These are phyloP conservation scores for Gulo gulo DNA, from an alignment of 2,113 vertebrate species.

Conservation along the genomic window DNA sequence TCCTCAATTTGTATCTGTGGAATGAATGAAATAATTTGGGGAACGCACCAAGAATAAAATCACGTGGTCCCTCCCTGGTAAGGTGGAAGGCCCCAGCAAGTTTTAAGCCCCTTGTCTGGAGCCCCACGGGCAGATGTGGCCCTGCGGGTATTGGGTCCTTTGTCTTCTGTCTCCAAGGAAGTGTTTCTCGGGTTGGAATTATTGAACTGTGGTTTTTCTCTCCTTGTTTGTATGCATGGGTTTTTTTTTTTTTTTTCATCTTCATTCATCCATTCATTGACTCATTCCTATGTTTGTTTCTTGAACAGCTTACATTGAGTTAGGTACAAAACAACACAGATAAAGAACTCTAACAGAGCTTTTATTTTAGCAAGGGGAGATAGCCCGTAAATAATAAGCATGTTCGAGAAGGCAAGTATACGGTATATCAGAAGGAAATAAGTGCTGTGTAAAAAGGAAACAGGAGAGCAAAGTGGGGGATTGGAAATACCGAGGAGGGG, in stretches of 20 bases:
- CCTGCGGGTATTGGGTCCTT: neutral
- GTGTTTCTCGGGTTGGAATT: neutral
- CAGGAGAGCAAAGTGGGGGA: neutral
- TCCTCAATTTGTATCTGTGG: neutral
- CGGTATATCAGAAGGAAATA: neutral
- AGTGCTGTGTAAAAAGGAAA: neutral
- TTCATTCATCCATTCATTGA: neutral
- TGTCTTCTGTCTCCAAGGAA: neutral
- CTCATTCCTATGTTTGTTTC: constrained; percentile 26
- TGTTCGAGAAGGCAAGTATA: constrained; percentile 24
- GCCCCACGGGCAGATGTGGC: neutral
- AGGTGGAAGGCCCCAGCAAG: neutral
- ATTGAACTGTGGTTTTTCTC: neutral
- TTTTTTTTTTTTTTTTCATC: neutral
- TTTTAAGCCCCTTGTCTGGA: neutral
- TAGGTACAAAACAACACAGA: constrained; percentile 23
- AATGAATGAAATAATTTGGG: constrained; percentile 6
- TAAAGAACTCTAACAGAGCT: neutral
- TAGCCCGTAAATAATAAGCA: constrained; percentile 33
- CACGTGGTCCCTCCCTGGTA: neutral
- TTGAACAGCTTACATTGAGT: constrained; percentile 17
- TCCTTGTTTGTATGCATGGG: neutral
- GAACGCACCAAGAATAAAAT: neutral
- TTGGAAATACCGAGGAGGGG: neutral
- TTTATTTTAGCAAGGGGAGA: constrained; percentile 38